Evolutionary conservation across 2,797 vertebrate genomes (phyloP).

Genomic region (Epinephelus awoara): DNA sequence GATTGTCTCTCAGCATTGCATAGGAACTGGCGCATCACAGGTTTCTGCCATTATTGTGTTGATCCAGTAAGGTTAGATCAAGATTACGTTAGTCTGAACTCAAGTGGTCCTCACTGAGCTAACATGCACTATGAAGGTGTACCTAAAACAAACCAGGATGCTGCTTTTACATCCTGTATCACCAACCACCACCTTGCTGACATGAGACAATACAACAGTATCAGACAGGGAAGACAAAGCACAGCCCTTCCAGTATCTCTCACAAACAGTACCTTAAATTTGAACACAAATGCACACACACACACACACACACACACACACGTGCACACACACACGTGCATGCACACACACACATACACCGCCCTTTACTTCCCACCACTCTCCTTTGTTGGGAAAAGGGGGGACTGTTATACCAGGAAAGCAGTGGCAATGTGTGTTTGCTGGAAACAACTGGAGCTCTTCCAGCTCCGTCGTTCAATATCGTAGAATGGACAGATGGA

Average conservation of each 20-base stretch:
- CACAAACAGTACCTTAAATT: slow-evolving; percentile 21
- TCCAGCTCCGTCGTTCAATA: slow-evolving; percentile 82
- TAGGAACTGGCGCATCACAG: neutral
- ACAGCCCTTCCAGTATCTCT: slow-evolving; percentile 31
- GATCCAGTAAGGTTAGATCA: neutral
- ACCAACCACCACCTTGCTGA: slow-evolving; percentile 34
- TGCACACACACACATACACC: slow-evolving; percentile 35
- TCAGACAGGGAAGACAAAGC: slow-evolving; percentile 33
- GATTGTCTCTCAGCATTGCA: neutral
- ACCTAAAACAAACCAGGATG: slow-evolving; percentile 2
- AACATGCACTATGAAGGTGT: slow-evolving; percentile 4
- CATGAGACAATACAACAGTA: slow-evolving; percentile 10
- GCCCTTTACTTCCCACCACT: slow-evolving; percentile 54
- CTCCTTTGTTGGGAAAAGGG: slow-evolving; percentile 75
- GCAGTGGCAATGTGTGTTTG: slow-evolving; percentile 71
- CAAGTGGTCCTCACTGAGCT: neutral
- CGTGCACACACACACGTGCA: slow-evolving; percentile 2
- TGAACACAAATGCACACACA: slow-evolving; percentile 26
- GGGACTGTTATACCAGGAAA: slow-evolving; percentile 82
- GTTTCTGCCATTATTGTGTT: neutral
- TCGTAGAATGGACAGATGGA: slow-evolving; percentile 63
- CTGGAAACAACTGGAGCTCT: slow-evolving; percentile 84
- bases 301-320: slow-evolving; percentile 9
- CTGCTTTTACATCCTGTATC: slow-evolving; percentile 27
- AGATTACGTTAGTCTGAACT: neutral